Conservation (phyloP, 2,888 invertebrate genomes). For the Xanthorhoe spadicearia region DNA sequence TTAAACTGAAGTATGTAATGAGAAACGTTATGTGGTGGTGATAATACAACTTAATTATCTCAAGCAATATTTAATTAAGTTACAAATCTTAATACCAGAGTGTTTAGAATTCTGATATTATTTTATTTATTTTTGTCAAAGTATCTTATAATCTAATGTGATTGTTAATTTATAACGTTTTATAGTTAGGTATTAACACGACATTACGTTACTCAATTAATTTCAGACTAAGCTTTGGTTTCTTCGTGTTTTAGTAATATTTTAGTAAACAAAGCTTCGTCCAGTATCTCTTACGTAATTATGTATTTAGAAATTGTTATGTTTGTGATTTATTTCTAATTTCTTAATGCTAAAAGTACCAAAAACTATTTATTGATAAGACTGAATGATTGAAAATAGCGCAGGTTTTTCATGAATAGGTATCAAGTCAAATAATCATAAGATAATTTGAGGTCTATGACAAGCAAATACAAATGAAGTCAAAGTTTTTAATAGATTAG, state of each 20-base stretch:
- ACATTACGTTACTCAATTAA: constrained; percentile 31
- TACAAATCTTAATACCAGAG: constrained; percentile 11
- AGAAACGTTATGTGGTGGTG: constrained; percentile 1
- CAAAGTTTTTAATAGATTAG: not conserved
- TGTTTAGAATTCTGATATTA: constrained; percentile 10
- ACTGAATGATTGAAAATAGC: constrained; percentile 18
- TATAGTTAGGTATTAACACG: constrained; percentile 19
- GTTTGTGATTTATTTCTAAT: constrained; percentile 40
- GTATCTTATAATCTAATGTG: constrained; percentile 22
- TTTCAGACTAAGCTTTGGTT: constrained; percentile 45
- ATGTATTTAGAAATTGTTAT: constrained; percentile 37
- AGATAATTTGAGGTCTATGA: constrained; percentile 23
- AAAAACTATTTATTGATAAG: constrained; percentile 37
- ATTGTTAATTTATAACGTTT: constrained; percentile 22
- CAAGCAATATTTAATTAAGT: constrained; percentile 11
- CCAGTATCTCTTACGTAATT: constrained; percentile 35
- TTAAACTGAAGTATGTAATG: constrained; percentile 8
- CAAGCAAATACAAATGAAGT: constrained; percentile 1
- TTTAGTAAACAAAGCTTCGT: constrained; percentile 45
- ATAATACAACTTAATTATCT: not conserved
- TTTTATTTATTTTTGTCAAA: constrained; percentile 6
- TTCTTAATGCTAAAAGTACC: constrained; percentile 45
- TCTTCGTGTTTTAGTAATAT: constrained; percentile 31
- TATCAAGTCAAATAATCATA: constrained; percentile 11
- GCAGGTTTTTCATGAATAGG: constrained; percentile 7